phyloP scores from a whole-genome alignment of 2,797 vertebrate genomes.

The Sylvia borin region DNA sequence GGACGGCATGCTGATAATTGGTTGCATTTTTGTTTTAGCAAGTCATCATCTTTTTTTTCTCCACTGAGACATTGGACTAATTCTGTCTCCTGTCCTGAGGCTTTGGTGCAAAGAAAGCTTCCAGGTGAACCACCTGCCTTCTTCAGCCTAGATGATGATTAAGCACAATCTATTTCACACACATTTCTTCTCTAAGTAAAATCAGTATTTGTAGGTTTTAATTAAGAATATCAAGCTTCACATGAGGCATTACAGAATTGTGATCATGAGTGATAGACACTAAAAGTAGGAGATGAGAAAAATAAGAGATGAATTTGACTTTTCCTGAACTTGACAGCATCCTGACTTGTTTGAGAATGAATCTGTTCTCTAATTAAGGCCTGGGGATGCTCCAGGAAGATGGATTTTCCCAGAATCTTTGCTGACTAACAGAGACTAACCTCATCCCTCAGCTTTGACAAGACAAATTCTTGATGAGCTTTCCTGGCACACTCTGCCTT shows the following conservation, averaged over 20 bases:
- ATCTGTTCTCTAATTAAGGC: neutral
- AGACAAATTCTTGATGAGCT: neutral
- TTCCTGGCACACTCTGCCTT: neutral
- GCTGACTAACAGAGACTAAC: neutral
- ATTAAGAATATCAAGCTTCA: neutral
- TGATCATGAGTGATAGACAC: neutral
- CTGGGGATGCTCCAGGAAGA: neutral
- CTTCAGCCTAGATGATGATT: neutral
- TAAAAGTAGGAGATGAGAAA: neutral
- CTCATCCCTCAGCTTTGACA: neutral
- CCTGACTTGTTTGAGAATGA: neutral
- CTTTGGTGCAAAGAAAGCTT: neutral
- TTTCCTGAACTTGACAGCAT: neutral
- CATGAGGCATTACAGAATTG: rapidly evolving
- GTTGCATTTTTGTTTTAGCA: neutral
- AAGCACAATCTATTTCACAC: neutral
- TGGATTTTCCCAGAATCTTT: neutral
- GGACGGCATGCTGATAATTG: neutral
- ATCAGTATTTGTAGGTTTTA: neutral
- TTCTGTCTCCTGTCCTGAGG: neutral
- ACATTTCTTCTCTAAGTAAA: neutral
- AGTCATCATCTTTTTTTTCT: neutral
- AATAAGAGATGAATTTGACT: neutral
- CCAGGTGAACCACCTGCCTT: neutral
- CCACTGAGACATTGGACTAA: neutral